Percentiles rank a stretch among this genome's conserved stretches.
These are phyloP conservation scores for Aurelia aurita DNA, from an alignment of 30 jellyfish, hydroid and myxozoan genomes.

Conservation along the genomic window DNA sequence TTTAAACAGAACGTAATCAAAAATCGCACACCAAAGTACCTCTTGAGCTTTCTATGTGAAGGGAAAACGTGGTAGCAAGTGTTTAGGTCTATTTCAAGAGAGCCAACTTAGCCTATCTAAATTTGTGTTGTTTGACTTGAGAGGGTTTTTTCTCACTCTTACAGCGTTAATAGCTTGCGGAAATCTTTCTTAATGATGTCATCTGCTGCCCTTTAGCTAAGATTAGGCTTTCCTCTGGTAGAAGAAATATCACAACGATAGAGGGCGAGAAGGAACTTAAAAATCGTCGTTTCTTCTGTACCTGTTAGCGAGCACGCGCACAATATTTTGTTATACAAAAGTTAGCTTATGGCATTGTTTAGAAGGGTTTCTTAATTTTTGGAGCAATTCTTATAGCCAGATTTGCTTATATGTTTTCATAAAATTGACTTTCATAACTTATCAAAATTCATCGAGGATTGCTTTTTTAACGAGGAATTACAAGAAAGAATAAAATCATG, in stretches of 20 bases:
- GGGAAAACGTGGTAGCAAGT: conserved; percentile 30
- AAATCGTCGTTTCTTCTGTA: too few species aligned
- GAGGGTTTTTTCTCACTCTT: conserved; percentile 13
- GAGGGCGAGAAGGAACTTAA: neutral
- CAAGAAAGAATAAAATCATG: too few species aligned
- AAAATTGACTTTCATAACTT: too few species aligned
- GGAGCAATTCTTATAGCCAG: too few species aligned
- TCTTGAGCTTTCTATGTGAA: conserved; percentile 5
- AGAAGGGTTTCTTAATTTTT: too few species aligned
- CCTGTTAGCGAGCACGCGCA: too few species aligned
- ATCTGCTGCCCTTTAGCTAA: neutral
- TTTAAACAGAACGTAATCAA: conserved; percentile 7
- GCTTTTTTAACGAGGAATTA: too few species aligned
- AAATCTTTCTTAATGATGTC: conserved; percentile 12
- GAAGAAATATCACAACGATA: neutral
- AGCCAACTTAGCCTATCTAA: neutral
- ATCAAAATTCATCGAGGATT: too few species aligned
- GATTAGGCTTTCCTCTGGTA: neutral
- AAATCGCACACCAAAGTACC: conserved; percentile 1
- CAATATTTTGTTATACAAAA: too few species aligned
- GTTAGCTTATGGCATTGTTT: too few species aligned
- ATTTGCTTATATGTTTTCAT: too few species aligned
- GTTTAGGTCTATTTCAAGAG: conserved; percentile 32
- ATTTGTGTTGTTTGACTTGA: neutral
- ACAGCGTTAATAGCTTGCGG: conserved; percentile 25